Evolutionary conservation across 2,113 vertebrate species (phyloP).

Genomic region (Sylvia atricapilla): DNA sequence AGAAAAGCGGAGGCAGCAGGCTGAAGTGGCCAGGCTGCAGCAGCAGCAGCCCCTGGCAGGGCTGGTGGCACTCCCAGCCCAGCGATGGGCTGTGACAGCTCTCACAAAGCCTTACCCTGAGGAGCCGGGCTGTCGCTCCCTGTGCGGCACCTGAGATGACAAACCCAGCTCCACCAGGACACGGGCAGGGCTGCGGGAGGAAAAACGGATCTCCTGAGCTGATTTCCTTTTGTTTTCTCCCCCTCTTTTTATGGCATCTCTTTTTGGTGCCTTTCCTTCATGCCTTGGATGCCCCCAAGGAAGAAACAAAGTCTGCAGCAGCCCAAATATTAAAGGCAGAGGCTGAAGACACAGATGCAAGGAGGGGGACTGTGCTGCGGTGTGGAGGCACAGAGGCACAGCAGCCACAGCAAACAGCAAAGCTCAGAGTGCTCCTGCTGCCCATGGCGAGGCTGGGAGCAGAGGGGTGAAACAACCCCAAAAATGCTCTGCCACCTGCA

Average conservation of each 20-base stretch:
- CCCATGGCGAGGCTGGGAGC: rapidly evolving
- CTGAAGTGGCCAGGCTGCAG: background rate
- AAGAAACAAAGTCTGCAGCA: background rate
- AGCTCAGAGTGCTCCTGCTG: rapidly evolving
- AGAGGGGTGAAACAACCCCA: rapidly evolving
- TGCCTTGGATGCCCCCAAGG: background rate
- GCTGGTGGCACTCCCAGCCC: background rate
- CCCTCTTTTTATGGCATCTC: background rate
- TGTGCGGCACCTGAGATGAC: background rate
- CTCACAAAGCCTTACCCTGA: background rate
- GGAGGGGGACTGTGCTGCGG: rapidly evolving
- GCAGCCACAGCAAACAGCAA: background rate
- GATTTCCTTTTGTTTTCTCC: background rate
- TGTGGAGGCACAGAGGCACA: background rate
- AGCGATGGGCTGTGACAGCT: background rate
- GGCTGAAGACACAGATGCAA: background rate
- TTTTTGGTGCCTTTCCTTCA: background rate
- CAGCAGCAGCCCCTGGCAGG: background rate
- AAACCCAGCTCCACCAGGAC: background rate
- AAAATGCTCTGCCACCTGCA: rapidly evolving
- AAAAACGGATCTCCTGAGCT: background rate
- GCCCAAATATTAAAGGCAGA: background rate
- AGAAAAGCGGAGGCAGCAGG: rapidly evolving
- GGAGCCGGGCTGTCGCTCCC: background rate
- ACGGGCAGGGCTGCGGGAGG: background rate